Evolutionary conservation across 2,113 vertebrate species (phyloP).

Genomic region (Tyrannus savana): DNA sequence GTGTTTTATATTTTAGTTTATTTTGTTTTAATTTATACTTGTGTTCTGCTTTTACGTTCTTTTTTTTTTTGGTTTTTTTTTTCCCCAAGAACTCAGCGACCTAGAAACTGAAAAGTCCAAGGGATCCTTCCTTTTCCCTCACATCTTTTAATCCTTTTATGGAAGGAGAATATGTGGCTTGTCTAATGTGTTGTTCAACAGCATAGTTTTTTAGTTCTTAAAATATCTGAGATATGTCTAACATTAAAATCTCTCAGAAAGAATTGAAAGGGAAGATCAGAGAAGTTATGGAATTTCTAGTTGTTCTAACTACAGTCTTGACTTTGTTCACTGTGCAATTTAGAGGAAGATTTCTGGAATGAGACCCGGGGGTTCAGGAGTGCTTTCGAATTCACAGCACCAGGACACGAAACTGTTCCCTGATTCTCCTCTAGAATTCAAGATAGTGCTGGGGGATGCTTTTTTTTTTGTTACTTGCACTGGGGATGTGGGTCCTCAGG

Average conservation of each 20-base stretch:
- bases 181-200: neutral
- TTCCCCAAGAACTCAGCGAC: neutral
- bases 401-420: neutral
- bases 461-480: neutral
- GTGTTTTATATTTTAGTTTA: neutral
- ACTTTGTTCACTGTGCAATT: neutral
- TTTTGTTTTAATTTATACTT: neutral
- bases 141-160: neutral
- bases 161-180: neutral
- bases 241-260: neutral
- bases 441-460: neutral
- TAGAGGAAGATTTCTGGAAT: neutral
- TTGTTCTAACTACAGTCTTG: neutral
- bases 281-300: neutral
- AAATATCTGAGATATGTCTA: neutral
- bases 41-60: neutral
- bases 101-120: neutral
- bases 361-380: neutral
- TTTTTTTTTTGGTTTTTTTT: neutral
- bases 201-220: neutral
- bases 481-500: accelerated
- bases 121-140: neutral
- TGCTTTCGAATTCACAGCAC: neutral
- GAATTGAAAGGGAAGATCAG: neutral
- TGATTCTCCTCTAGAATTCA: neutral